Conservation (phyloP, 2,113 vertebrate species). For the Falcunculus frontatus region DNA sequence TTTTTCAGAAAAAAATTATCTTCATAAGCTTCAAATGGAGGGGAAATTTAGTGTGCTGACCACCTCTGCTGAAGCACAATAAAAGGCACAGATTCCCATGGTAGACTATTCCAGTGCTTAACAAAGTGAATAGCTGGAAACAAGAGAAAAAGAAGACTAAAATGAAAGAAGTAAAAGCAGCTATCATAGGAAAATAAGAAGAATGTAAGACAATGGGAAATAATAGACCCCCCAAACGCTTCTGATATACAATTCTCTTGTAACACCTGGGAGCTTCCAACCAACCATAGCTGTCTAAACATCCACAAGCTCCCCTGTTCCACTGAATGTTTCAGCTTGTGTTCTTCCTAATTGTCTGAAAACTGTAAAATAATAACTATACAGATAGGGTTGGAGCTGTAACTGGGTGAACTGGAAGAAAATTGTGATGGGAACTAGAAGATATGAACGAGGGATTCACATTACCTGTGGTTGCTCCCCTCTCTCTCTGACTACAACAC, state of each 20-base stretch:
- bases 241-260: not conserved
- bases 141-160: not conserved
- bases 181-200: not conserved
- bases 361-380: not conserved
- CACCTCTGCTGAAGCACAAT: not conserved
- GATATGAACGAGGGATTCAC: not conserved
- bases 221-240: not conserved
- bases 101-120: not conserved
- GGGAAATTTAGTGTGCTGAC: not conserved
- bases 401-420: not conserved
- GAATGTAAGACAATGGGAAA: not conserved
- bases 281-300: fast-evolving
- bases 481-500: not conserved
- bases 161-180: not conserved
- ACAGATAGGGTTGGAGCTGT: not conserved
- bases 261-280: not conserved
- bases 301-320: not conserved
- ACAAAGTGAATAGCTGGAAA: not conserved
- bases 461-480: not conserved
- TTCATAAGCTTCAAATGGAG: not conserved
- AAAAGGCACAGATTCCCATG: not conserved
- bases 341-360: not conserved
- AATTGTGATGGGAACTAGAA: not conserved
- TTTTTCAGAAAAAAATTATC: not conserved
- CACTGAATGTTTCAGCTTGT: not conserved